Base-by-base conservation (phyloP, 2,113 vertebrate species). In the Rutilus rutilus region DNA sequence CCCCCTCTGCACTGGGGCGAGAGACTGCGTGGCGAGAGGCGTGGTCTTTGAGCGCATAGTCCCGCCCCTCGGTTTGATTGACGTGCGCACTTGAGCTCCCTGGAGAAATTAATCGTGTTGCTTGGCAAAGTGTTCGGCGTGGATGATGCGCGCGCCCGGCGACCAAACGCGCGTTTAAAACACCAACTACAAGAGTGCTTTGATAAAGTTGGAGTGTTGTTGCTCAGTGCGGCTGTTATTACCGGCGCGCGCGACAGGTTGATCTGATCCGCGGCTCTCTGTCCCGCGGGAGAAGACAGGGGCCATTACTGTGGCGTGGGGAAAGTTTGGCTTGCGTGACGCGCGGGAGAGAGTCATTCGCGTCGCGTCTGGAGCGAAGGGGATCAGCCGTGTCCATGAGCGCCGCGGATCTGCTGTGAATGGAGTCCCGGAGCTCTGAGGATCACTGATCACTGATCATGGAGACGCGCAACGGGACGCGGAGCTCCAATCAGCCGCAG, bases 31-130 rank as follows among this genome's bases (percentile, higher is more conserved):
- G 39, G 2, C 2, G 23, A 47, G 23, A 12, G 71, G 42, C 71
- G 39, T 45, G 71, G 11, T 3, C 6, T 15, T 5, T 2, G 17
- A 11, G 30, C 12, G 15, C 54, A 1, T 0, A 45, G 9, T 4
- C 59, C 39, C 57, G 45, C 62, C 79, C 17, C n/a, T 85, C 67
- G 4, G 7, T 78, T 85, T 90, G 88, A 90, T 89, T 87, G 88
- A 90, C 90, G 90, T 89, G 82, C 15, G 91, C 88, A 90, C 91
- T 80, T 83, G 74, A 83, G 86, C 84, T 52, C 60, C 2, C 25
- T 8, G 50, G 74, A 64, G 62, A 30, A 64, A 50, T 39, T 30
- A 76, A 62, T 62, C 36, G 42, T 77, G 76, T 52, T 45, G 74
- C 54, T 50, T 57, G 54, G 54, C 30, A 36, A 69, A 75, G 12